These are phyloP conservation scores for Anguilla marmorata DNA, from an alignment of 2,797 vertebrate species.

Conservation along the genomic window DNA sequence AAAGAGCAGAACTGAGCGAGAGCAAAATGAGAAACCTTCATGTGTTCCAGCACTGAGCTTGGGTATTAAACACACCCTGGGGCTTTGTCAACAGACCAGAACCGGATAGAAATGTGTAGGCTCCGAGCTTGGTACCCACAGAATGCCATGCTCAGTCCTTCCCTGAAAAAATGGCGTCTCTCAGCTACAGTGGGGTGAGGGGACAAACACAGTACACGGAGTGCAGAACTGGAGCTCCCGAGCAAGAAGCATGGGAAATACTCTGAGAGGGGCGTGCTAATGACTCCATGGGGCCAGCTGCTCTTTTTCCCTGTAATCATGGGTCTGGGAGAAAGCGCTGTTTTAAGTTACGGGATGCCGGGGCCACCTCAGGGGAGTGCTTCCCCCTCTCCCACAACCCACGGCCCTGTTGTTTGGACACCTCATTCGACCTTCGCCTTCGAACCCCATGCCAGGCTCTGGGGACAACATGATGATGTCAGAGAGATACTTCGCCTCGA, in stretches of 20 bases:
- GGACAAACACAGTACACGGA: no score
- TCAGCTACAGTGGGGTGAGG: not conserved
- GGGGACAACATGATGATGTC: not conserved
- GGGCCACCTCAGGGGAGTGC: slow-evolving; percentile 54
- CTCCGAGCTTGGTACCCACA: not conserved
- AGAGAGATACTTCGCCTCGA: slow-evolving; percentile 43
- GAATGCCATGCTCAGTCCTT: not conserved
- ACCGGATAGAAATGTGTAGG: not conserved
- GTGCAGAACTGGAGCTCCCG: slow-evolving; percentile 11
- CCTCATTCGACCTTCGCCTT: not conserved
- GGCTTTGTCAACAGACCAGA: no score
- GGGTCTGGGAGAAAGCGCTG: slow-evolving; percentile 52
- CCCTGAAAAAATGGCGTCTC: not conserved
- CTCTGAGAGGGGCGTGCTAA: not conserved
- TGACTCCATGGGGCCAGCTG: slow-evolving; percentile 16
- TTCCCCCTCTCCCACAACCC: slow-evolving; percentile 55
- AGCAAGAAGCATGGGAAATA: slow-evolving; percentile 12
- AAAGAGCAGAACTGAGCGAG: not conserved
- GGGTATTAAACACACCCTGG: not conserved
- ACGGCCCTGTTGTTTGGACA: slow-evolving; percentile 50
- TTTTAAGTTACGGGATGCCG: slow-evolving; percentile 74
- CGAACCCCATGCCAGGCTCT: slow-evolving; percentile 10
- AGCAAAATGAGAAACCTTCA: not conserved
- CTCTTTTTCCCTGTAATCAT: not conserved
- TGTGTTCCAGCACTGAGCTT: not conserved